phyloP scores from a whole-genome alignment of 1,140 invertebrate species.

The Drosophila pachea region DNA sequence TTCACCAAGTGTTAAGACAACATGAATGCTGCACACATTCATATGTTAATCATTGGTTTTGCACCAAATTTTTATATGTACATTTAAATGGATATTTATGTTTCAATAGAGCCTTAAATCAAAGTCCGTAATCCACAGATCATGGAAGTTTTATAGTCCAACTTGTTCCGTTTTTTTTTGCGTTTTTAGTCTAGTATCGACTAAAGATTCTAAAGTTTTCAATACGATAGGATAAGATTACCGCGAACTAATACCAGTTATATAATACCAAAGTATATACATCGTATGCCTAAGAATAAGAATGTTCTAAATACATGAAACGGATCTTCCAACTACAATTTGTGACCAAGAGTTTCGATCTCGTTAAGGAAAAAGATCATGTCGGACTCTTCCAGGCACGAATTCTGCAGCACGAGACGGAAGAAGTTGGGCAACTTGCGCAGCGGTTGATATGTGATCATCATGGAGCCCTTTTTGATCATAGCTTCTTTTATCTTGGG shows the following conservation, averaged over 20 bases:
- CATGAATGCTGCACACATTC: too few species aligned
- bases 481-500: conserved; percentile 95
- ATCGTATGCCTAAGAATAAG: conserved; percentile 60
- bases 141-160: conserved; percentile 1
- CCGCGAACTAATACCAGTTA: conserved; percentile 30
- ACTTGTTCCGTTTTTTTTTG: conserved; percentile 19
- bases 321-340: conserved; percentile 80
- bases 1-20: not conserved
- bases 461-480: conserved; percentile 96
- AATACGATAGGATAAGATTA: conserved; percentile 19
- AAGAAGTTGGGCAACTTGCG: conserved; percentile 93
- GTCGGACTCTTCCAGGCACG: conserved; percentile 87
- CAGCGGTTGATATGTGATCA: conserved; percentile 96
- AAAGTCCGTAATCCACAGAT: too few species aligned
- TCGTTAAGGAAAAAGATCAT: conserved; percentile 92
- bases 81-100: not conserved
- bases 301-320: conserved; percentile 51
- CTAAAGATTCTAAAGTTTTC: conserved; percentile 22
- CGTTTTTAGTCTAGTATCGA: conserved; percentile 25
- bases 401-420: conserved; percentile 95
- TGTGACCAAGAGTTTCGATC: conserved; percentile 89
- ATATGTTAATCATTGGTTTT: too few species aligned
- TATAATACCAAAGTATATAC: conserved; percentile 37
- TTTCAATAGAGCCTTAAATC: not conserved
- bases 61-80: too few species aligned